Evolutionary conservation across 2,113 vertebrate species (phyloP).

Genomic region (Engraulis encrasicolus): DNA sequence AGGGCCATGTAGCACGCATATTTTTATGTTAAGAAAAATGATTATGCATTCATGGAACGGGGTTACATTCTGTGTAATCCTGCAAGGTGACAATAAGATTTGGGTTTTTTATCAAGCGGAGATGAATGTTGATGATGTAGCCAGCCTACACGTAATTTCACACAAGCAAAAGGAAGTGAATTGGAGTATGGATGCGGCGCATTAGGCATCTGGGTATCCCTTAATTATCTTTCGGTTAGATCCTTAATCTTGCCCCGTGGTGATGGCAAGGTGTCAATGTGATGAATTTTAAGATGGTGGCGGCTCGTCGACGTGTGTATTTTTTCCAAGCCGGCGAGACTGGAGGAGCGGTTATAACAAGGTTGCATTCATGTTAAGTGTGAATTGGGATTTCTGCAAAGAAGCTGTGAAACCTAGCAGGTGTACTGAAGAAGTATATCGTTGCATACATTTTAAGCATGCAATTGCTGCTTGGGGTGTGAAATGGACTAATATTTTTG

Average conservation of each 20-base stretch:
- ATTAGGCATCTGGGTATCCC: constrained; percentile 83
- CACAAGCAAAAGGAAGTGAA: constrained; percentile 23
- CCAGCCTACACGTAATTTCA: constrained; percentile 21
- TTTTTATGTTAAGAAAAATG: constrained; percentile 19
- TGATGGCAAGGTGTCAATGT: constrained; percentile 86
- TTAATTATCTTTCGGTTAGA: constrained; percentile 85
- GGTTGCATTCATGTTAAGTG: constrained; percentile 91
- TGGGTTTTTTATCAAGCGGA: constrained; percentile 33
- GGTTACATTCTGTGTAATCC: constrained; percentile 36
- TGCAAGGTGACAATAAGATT: constrained; percentile 21
- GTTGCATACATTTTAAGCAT: constrained; percentile 84
- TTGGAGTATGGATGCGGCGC: constrained; percentile 49
- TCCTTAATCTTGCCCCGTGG: constrained; percentile 85
- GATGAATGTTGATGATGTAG: constrained; percentile 1
- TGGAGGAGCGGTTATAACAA: constrained; percentile 85
- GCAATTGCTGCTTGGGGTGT: constrained; percentile 82
- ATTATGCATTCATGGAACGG: background rate
- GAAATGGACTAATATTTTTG: constrained; percentile 83
- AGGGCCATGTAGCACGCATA: too few species aligned
- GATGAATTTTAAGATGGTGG: constrained; percentile 90
- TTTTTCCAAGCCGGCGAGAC: constrained; percentile 82
- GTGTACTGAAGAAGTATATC: constrained; percentile 84
- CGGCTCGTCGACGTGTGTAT: constrained; percentile 85
- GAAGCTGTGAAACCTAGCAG: constrained; percentile 86
- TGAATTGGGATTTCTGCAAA: constrained; percentile 92